A percentile compares a stretch with the other conserved stretches of the same genome.
phyloP scores from a whole-genome alignment of 2,888 invertebrate genomes.

The Ctenicera cuprea region DNA sequence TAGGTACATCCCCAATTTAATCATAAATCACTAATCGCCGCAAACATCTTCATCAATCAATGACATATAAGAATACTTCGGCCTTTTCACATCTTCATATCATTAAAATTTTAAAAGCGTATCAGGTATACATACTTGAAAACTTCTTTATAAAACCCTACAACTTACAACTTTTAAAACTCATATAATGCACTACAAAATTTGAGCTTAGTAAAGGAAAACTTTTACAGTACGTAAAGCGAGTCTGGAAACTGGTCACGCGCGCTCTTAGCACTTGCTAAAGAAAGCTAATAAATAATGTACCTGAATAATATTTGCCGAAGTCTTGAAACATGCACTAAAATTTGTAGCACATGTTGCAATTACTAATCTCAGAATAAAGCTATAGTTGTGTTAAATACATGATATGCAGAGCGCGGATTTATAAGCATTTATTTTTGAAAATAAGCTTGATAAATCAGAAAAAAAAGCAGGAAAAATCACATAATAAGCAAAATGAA shows the following conservation, averaged over 20 bases:
- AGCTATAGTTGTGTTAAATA: too few species aligned
- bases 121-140: slow-evolving; percentile 43
- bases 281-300: slow-evolving; percentile 34
- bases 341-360: too few species aligned
- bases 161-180: slow-evolving; percentile 43
- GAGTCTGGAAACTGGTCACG: slow-evolving; percentile 44
- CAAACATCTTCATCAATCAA: slow-evolving; percentile 36
- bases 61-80: slow-evolving; percentile 24
- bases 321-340: too few species aligned
- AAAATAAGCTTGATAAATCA: too few species aligned
- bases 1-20: slow-evolving; percentile 1
- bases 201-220: slow-evolving; percentile 40
- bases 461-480: too few species aligned
- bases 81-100: slow-evolving; percentile 37
- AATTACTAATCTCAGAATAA: too few species aligned
- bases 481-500: too few species aligned
- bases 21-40: slow-evolving; percentile 31
- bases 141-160: slow-evolving; percentile 39
- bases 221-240: slow-evolving; percentile 35
- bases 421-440: too few species aligned
- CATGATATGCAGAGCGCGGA: too few species aligned
- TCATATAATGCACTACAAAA: slow-evolving; percentile 49
- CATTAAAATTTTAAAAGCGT: slow-evolving; percentile 46
- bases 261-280: slow-evolving; percentile 37
- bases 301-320: slow-evolving; percentile 3